Percentiles rank a stretch among this genome's conserved stretches.
These are phyloP conservation scores for Rhagoletis zephyria DNA, from an alignment of 1,140 invertebrate species.

Conservation along the genomic window DNA sequence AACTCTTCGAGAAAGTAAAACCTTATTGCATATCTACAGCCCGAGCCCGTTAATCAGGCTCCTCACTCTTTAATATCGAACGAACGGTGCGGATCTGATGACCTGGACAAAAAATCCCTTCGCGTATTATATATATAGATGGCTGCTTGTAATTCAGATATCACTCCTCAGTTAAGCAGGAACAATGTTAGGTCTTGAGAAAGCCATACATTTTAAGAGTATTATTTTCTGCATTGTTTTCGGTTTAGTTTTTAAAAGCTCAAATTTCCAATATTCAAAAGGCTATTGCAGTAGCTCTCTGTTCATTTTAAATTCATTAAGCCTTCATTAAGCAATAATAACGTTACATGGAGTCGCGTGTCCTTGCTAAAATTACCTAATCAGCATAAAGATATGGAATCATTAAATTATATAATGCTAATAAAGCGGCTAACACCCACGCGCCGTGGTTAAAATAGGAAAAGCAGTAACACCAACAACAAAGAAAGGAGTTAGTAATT, in stretches of 20 bases:
- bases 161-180: no score
- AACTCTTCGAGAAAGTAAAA: no score
- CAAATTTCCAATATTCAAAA: neutral
- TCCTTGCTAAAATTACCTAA: conserved; percentile 48
- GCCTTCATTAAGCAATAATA: neutral
- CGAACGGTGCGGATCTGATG: no score
- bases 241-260: neutral
- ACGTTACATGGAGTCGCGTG: neutral
- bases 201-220: no score
- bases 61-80: no score
- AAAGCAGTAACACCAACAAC: neutral
- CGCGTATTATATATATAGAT: no score
- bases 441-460: neutral
- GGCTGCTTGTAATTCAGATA: no score
- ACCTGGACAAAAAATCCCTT: no score
- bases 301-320: neutral
- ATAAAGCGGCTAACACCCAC: neutral
- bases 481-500: neutral
- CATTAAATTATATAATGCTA: conserved; percentile 48
- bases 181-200: no score
- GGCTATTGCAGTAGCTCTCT: neutral
- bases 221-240: no score
- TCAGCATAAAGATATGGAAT: conserved; percentile 46
- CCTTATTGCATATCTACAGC: no score
- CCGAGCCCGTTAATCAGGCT: no score